Evolutionary conservation across 2,797 vertebrate genomes (phyloP).

Genomic region (Anguilla obscura): DNA sequence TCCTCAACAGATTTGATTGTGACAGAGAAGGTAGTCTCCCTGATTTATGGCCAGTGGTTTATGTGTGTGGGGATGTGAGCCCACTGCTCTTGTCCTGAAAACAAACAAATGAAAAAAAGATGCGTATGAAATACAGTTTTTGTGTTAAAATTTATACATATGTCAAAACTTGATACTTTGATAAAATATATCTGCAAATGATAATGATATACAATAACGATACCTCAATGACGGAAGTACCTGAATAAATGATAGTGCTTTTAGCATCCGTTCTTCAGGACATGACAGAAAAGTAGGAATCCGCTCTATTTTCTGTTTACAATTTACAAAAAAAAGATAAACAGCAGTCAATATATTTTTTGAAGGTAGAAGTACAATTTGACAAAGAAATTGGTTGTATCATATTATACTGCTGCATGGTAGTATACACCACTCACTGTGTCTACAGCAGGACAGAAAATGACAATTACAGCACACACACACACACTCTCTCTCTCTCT

Average conservation of each 20-base stretch:
- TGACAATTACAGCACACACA: not conserved
- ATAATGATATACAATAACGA: conserved; percentile 26
- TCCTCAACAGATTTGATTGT: not conserved
- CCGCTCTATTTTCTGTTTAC: conserved; percentile 22
- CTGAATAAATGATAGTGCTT: conserved; percentile 20
- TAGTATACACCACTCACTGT: conserved; percentile 13
- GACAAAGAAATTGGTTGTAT: conserved; percentile 8
- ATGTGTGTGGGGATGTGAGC: not conserved
- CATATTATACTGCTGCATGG: conserved; percentile 17
- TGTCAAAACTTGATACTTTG: conserved; percentile 18
- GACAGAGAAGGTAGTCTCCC: not conserved
- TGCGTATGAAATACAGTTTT: not conserved
- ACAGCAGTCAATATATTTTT: conserved; percentile 20
- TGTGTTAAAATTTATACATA: not conserved
- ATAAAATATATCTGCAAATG: conserved; percentile 1
- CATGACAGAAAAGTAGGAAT: not conserved
- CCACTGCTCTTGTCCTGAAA: not conserved
- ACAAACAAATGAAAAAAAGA: not conserved
- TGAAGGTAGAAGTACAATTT: conserved; percentile 1
- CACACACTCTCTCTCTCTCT: conserved; percentile 17
- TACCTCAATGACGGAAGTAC: conserved; percentile 36
- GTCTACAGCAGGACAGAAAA: conserved; percentile 14
- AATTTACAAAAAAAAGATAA: conserved; percentile 17
- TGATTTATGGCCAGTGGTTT: not conserved
- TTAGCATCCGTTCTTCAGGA: not conserved